These are phyloP conservation scores for Actinernus sp. DNA, from an alignment of 92 coral and sea anemone species.

Conservation along the genomic window DNA sequence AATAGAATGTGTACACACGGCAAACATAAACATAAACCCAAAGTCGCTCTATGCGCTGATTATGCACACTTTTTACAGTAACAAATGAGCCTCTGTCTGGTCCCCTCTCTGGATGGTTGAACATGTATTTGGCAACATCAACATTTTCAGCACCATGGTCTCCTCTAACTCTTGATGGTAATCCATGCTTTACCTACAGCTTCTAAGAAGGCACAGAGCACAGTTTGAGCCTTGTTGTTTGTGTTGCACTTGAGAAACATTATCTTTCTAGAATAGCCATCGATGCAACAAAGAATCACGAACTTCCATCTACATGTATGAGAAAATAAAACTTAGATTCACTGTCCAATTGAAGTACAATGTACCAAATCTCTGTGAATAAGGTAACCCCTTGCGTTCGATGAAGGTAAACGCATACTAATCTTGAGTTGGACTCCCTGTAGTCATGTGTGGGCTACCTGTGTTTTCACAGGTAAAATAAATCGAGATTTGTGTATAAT, in stretches of 20 bases:
- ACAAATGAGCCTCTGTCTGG: slow-evolving; percentile 71
- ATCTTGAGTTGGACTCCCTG: too few relatives aligned
- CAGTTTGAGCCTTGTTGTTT: slow-evolving; percentile 67
- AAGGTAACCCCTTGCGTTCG: too few relatives aligned
- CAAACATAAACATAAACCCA: slow-evolving; percentile 70
- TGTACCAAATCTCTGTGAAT: too few relatives aligned
- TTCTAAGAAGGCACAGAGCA: slow-evolving; percentile 36
- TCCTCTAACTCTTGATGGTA: too few relatives aligned
- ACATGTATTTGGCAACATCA: slow-evolving; percentile 70
- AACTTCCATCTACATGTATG: slow-evolving; percentile 79
- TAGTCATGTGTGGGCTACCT: too few relatives aligned
- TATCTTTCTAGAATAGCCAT: slow-evolving; percentile 57
- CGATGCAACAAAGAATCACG: slow-evolving; percentile 60
- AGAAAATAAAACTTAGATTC: too few relatives aligned
- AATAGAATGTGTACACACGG: slow-evolving; percentile 54
- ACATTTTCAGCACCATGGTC: slow-evolving; percentile 74
- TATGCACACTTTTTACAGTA: too few relatives aligned
- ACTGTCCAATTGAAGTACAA: too few relatives aligned
- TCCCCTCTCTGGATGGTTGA: slow-evolving; percentile 68
- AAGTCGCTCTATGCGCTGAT: slow-evolving; percentile 59
- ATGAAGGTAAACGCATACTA: too few relatives aligned
- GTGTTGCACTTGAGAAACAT: slow-evolving; percentile 58
- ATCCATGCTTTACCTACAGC: slow-evolving; percentile 56
- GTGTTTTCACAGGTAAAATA: too few relatives aligned
- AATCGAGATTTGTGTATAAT: too few relatives aligned